Base-by-base conservation (phyloP, 1,140 invertebrate species). In the Scaptomyza montana region DNA sequence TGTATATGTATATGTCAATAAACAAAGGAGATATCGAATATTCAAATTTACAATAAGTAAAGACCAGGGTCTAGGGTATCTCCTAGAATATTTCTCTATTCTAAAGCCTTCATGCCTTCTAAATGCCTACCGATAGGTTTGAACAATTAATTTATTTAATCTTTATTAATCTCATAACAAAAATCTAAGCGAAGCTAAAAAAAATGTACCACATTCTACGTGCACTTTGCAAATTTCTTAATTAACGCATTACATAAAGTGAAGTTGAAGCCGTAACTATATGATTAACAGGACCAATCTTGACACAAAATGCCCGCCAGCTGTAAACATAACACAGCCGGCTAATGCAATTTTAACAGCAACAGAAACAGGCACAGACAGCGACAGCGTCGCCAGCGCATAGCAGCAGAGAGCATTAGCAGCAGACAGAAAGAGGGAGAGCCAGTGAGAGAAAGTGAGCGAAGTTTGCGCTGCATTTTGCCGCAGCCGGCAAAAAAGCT, bases 401-500 rank as follows among this genome's bases (percentile, higher is more conserved):
- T 7, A 49, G 25, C 25, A 51, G 55, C 53, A 30, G 36, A 51
- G 55, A 36, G 49, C 67, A 3, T 3, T 2, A 64, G 67, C 41
- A 43, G 39, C 39, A 41, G 21, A 25, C 5, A 10, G 9, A 33
- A 33, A 28, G 36, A 63, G 60, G 5, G 36, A 28, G 21, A 63
- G 60, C 8, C 36, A 53, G 1, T 2, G 33, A 36, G 39, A 2
- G 39, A 41, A 33, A 30, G 30, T 21, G 7, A 33, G 30, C 30
- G 30, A 33, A 33, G 30, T 33, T 33, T 30, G 33, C 64, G 61
- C 61, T 69, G 67, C 67, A 63, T 57, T 45, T 36, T 60, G 39
- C 9, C 47, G 50, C 68, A 72, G 62, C 72, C 75, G 63, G 53
- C 64, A 81, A 74, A 71, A 80, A 85, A 81, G 69, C 78, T 86